Conservation (phyloP, 2,113 vertebrate species). For the Dasypus novemcinctus region DNA sequence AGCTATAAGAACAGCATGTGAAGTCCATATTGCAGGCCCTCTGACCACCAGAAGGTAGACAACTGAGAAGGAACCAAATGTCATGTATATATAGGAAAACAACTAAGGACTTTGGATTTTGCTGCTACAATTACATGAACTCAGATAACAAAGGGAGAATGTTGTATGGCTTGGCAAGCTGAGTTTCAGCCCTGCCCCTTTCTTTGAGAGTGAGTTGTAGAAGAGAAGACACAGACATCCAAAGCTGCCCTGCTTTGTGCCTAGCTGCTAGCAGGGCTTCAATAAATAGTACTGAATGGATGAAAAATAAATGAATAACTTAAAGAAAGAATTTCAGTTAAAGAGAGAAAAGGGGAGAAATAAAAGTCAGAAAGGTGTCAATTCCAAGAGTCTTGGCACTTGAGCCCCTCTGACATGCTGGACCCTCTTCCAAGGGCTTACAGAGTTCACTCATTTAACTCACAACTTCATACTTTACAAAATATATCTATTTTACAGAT, state of each 20-base stretch:
- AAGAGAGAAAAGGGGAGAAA: background rate
- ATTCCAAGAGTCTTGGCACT: background rate
- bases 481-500: background rate
- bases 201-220: background rate
- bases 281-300: background rate
- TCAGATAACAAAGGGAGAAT: background rate
- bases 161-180: background rate
- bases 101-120: background rate
- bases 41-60: background rate
- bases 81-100: background rate
- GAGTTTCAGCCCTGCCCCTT: background rate
- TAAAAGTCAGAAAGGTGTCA: background rate
- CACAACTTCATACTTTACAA: background rate
- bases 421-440: background rate
- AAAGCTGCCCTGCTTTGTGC: background rate
- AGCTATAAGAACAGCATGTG: no score
- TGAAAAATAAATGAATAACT: background rate
- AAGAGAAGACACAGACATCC: background rate
- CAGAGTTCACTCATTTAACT: background rate
- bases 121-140: background rate
- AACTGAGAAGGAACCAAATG: background rate
- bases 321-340: background rate
- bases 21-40: background rate
- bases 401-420: background rate
- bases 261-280: background rate